Evolutionary conservation across 2,113 vertebrate genomes (phyloP).

Genomic region (Condylura cristata): DNA sequence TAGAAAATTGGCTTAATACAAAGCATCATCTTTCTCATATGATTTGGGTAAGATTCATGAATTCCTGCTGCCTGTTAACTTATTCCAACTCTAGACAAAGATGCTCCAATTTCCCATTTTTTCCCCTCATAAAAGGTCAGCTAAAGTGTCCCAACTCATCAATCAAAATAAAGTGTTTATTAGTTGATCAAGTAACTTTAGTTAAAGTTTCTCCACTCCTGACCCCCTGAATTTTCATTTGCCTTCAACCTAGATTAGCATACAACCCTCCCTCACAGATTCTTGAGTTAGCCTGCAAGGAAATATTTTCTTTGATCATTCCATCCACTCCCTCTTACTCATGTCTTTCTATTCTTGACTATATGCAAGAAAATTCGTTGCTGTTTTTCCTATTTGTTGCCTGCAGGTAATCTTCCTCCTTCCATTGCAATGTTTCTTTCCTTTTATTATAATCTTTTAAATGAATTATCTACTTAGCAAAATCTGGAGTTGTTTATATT

Average conservation of each 20-base stretch:
- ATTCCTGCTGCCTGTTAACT: neutral
- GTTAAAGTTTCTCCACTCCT: neutral
- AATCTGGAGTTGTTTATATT: constrained; percentile 24
- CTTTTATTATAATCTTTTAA: neutral
- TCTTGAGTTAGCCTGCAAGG: neutral
- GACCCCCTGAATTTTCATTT: neutral
- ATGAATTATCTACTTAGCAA: neutral
- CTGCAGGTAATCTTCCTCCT: neutral
- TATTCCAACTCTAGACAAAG: neutral
- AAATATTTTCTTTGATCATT: neutral
- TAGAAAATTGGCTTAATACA: neutral
- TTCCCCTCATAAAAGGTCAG: neutral
- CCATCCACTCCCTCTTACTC: neutral
- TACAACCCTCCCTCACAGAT: neutral
- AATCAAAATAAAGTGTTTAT: neutral
- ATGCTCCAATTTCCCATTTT: neutral
- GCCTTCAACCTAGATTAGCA: neutral
- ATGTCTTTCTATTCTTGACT: neutral
- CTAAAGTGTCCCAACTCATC: neutral
- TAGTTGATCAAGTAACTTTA: neutral
- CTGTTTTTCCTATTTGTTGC: neutral
- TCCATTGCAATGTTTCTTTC: neutral
- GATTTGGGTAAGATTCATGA: neutral
- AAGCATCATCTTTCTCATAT: neutral
- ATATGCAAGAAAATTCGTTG: neutral